Base-by-base conservation (phyloP, 2,797 vertebrate species). In the Toxotes lorentzi region DNA sequence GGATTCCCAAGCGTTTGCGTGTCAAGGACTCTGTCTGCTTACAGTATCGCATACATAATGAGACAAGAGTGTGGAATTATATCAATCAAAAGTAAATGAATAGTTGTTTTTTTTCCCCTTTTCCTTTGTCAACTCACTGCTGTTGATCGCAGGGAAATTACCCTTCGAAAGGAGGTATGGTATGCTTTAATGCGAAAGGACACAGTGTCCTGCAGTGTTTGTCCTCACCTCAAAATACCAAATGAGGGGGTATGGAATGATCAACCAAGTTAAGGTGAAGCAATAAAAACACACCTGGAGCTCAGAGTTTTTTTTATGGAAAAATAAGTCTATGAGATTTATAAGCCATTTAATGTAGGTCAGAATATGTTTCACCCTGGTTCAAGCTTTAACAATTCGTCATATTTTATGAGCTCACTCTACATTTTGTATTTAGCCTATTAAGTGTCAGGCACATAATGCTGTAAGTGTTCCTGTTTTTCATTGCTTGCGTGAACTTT, bases 1-100 rank as follows among this genome's bases (percentile, higher is more conserved):
- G 21, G 35, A 66, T 62, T 64, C 43, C 61, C 5, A 61, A 34
- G 59, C 7, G 5, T 65, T 7, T 67, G n/a, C 43, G 35, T 47
- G 69, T 21, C 11, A 47, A 17, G 4, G 14, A 50, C 7, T 43
- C 14, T 38, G 6, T 59, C 47, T 30, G n/a, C 8, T 32, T 19
- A 48, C 0, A 27, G 5, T 34, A 27, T 27, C 27, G 27, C 27
- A 27, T 17, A 24, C 1, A 16, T 2, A 71, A 7, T 3, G 9
- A 57, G 30, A 9, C n/a, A 7, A 47, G 16, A 4, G 11, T 56
- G 30, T n/a, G 8, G 38, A 32, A 16, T 13, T 40, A 23, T 12
- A 61, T 0, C 2, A 5, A 17, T 27, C 27, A n/a, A 6, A 40
- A 54, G 19, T 21, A 41, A 9, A 9, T 11, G 7, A 17, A 21